A percentile compares a stretch with the other conserved stretches of the same genome.
phyloP scores from a whole-genome alignment of 2,888 invertebrate genomes.

The Dicyrtomina minuta region DNA sequence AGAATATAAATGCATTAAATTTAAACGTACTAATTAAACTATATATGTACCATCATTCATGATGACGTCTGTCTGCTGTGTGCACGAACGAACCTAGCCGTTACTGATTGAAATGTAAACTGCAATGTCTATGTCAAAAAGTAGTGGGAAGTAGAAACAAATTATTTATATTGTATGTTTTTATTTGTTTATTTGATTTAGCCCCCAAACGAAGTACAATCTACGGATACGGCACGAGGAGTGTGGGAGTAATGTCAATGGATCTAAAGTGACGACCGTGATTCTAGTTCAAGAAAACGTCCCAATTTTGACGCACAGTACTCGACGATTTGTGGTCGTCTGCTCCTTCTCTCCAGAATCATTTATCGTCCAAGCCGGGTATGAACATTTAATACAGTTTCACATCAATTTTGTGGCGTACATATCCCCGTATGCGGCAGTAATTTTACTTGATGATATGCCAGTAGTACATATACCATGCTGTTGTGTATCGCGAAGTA shows the following conservation, averaged over 20 bases:
- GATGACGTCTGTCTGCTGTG: too few species aligned
- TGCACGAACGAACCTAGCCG: too few species aligned
- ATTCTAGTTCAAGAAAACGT: constrained; percentile 80
- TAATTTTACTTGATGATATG: too few species aligned
- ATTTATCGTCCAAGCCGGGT: constrained; percentile 75
- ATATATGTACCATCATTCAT: too few species aligned
- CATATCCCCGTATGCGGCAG: too few species aligned
- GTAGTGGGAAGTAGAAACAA: background rate
- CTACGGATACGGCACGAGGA: constrained; percentile 70
- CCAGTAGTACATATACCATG: too few species aligned
- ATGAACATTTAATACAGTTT: constrained; percentile 55
- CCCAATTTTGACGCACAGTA: constrained; percentile 78
- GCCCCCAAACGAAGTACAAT: constrained; percentile 71
- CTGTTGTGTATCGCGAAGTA: too few species aligned
- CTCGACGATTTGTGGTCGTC: constrained; percentile 74
- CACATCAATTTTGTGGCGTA: too few species aligned
- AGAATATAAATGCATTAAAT: too few species aligned
- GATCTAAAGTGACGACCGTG: constrained; percentile 77
- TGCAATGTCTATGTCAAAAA: too few species aligned
- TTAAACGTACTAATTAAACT: too few species aligned
- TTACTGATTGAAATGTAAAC: background rate
- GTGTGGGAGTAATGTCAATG: constrained; percentile 74
- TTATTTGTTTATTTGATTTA: too few species aligned
- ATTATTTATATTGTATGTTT: constrained; percentile 16
- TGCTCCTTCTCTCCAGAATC: constrained; percentile 81